phyloP scores from a whole-genome alignment of 2,888 invertebrate genomes.

The Hemaris fuciformis region DNA sequence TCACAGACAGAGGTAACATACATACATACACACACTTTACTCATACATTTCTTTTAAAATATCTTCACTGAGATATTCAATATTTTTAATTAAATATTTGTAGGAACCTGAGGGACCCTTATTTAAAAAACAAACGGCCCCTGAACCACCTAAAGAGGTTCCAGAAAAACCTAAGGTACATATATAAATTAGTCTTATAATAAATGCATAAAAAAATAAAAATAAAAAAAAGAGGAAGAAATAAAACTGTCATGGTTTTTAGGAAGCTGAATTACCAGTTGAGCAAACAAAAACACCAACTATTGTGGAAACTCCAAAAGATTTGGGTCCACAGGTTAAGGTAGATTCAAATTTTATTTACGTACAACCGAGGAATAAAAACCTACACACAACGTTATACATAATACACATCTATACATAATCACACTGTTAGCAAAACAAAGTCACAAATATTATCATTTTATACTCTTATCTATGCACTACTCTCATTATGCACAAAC shows the following conservation, averaged over 20 bases:
- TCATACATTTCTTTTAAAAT: background rate
- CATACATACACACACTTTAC: conserved; percentile 8
- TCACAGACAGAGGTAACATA: conserved; percentile 46
- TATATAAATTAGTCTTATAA: too few relatives aligned
- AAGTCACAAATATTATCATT: background rate
- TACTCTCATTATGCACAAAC: background rate
- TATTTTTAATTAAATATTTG: background rate
- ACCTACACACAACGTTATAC: background rate
- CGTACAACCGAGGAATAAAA: too few relatives aligned
- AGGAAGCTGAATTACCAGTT: conserved; percentile 24
- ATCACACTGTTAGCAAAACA: background rate
- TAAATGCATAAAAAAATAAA: too few relatives aligned
- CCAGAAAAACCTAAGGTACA: conserved; percentile 17
- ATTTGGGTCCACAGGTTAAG: background rate
- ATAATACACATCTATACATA: background rate
- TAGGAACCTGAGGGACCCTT: conserved; percentile 10
- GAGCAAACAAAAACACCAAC: conserved; percentile 21
- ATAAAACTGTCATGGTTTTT: conserved; percentile 15
- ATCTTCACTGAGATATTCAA: background rate
- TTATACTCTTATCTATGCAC: background rate
- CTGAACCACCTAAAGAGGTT: conserved; percentile 18
- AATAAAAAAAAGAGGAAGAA: background rate
- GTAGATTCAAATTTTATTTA: background rate
- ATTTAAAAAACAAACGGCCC: background rate
- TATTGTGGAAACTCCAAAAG: background rate